phyloP scores from a whole-genome alignment of 2,113 vertebrate species.

The Tursiops truncatus region DNA sequence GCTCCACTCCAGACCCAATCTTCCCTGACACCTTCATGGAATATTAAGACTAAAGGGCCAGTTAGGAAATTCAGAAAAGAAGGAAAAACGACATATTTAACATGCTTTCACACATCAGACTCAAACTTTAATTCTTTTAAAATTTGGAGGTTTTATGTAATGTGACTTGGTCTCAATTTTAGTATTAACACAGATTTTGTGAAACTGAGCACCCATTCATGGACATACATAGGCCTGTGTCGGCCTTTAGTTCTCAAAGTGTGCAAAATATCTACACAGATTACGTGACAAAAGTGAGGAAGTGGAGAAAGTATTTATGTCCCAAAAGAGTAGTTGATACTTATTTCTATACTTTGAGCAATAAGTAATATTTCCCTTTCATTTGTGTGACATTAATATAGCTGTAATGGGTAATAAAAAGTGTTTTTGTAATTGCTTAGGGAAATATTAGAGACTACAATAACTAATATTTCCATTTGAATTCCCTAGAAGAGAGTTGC shows the following conservation, averaged over 20 bases:
- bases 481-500: background rate
- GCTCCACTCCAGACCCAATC: background rate
- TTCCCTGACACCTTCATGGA: background rate
- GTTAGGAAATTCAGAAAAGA: background rate
- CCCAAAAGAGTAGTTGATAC: background rate
- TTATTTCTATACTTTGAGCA: background rate
- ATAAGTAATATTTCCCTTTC: background rate
- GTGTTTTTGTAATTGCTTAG: background rate
- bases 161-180: background rate
- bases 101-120: background rate
- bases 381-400: background rate
- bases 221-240: background rate
- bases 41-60: background rate
- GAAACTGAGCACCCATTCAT: background rate
- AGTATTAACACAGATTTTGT: background rate
- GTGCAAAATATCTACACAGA: background rate
- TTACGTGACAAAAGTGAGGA: background rate
- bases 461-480: background rate
- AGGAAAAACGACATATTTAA: background rate
- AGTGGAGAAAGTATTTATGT: background rate
- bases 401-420: background rate
- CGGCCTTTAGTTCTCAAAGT: background rate
- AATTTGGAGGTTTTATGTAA: background rate
- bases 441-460: background rate
- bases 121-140: background rate